Conservation (phyloP, 2,888 invertebrate species). For the Synergus laeviventris region DNA sequence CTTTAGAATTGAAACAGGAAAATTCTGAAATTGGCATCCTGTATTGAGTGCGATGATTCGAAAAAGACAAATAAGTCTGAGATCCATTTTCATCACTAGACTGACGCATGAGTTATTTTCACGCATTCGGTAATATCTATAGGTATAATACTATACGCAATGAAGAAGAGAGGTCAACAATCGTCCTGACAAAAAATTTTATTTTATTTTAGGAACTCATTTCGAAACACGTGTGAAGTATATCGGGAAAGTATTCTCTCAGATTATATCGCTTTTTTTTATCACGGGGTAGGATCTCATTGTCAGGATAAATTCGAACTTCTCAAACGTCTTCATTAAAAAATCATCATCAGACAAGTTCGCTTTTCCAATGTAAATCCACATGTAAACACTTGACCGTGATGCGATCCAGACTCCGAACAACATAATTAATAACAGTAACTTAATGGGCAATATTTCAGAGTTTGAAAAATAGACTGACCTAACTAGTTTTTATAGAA, state of each 20-base stretch:
- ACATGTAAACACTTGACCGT: constrained; percentile 20
- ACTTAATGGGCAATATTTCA: not conserved
- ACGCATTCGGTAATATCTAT: constrained; percentile 60
- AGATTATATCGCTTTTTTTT: constrained; percentile 10
- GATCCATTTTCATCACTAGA: constrained; percentile 40
- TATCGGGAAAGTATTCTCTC: not conserved
- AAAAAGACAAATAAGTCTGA: constrained; percentile 18
- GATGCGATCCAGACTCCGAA: not conserved
- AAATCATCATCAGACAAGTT: constrained; percentile 14
- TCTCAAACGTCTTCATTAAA: not conserved
- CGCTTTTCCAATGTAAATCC: constrained; percentile 16
- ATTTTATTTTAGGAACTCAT: not conserved
- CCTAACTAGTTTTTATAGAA: not conserved
- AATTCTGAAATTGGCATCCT: not conserved
- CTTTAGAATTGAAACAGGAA: no score
- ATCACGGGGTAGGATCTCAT: not conserved
- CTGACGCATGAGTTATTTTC: constrained; percentile 63
- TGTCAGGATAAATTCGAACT: not conserved
- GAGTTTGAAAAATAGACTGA: not conserved
- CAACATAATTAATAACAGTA: not conserved
- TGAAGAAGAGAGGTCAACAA: constrained; percentile 59
- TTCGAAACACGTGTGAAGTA: constrained; percentile 22
- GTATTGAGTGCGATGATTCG: not conserved
- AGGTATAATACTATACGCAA: constrained; percentile 49
- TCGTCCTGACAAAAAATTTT: constrained; percentile 44